Evolutionary conservation across 2,888 invertebrate species (phyloP).

Genomic region (Psylliodes chrysocephalus): DNA sequence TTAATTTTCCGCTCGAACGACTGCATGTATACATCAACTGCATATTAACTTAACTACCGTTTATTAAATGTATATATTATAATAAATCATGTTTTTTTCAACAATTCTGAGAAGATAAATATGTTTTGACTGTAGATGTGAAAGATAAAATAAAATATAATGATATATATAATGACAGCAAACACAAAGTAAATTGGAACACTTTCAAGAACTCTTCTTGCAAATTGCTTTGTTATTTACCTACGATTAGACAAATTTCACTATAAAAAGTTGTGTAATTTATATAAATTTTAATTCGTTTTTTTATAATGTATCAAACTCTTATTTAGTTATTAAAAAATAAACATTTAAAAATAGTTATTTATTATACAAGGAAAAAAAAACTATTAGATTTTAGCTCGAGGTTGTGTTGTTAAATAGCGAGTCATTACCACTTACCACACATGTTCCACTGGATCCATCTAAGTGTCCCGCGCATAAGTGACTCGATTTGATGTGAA

Average conservation of each 20-base stretch:
- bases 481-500: conserved; percentile 79
- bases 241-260: too few relatives aligned
- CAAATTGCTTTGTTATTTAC: too few relatives aligned
- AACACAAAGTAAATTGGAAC: not conserved
- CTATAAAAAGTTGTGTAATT: too few relatives aligned
- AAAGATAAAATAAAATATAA: not conserved
- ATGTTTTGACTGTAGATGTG: not conserved
- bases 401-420: too few relatives aligned
- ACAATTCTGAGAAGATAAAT: not conserved
- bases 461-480: conserved; percentile 89
- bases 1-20: not conserved
- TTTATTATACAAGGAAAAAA: too few relatives aligned
- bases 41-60: not conserved
- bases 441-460: conserved; percentile 89
- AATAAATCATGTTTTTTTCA: not conserved
- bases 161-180: not conserved
- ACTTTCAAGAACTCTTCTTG: not conserved
- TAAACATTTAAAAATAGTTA: too few relatives aligned
- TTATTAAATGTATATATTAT: not conserved
- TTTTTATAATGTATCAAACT: too few relatives aligned
- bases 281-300: too few relatives aligned
- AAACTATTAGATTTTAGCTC: too few relatives aligned
- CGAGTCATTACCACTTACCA: conserved; percentile 71
- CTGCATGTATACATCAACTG: not conserved
- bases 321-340: too few relatives aligned